Evolutionary conservation across 2,113 vertebrate genomes (phyloP).

Genomic region (Pungitius pungitius): DNA sequence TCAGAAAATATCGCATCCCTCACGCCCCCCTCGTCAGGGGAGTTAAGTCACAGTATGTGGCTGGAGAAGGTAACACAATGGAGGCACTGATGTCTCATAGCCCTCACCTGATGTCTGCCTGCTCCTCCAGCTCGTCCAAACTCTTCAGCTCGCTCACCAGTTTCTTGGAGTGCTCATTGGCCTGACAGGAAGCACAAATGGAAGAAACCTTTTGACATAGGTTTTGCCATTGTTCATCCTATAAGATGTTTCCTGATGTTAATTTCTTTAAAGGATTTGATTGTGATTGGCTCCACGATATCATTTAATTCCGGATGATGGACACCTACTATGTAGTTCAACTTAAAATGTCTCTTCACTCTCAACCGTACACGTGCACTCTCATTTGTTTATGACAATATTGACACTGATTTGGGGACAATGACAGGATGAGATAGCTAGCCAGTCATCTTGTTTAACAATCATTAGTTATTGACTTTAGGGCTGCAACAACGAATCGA

Average conservation of each 20-base stretch:
- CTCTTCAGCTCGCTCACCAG: constrained; percentile 84
- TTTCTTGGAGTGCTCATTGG: constrained; percentile 72
- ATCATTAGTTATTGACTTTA: too few relatives aligned
- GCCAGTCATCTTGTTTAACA: too few relatives aligned
- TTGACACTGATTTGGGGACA: too few relatives aligned
- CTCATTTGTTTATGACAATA: background rate
- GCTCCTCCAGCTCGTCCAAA: constrained; percentile 86
- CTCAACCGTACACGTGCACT: background rate
- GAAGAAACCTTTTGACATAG: background rate
- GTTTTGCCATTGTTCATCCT: background rate
- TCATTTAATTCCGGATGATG: background rate
- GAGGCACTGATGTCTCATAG: background rate
- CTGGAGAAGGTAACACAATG: background rate
- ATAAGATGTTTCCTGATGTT: background rate
- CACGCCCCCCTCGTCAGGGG: too few relatives aligned
- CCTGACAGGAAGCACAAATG: constrained; percentile 56
- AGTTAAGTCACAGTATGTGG: background rate
- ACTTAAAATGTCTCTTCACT: background rate
- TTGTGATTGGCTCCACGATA: background rate
- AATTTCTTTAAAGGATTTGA: background rate
- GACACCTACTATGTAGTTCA: background rate
- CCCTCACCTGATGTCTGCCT: constrained; percentile 87
- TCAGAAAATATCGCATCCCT: too few relatives aligned
- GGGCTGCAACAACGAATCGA: too few relatives aligned
- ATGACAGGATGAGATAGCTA: too few relatives aligned